phyloP scores from a whole-genome alignment of 2,113 vertebrate genomes.

The Apaloderma vittatum region DNA sequence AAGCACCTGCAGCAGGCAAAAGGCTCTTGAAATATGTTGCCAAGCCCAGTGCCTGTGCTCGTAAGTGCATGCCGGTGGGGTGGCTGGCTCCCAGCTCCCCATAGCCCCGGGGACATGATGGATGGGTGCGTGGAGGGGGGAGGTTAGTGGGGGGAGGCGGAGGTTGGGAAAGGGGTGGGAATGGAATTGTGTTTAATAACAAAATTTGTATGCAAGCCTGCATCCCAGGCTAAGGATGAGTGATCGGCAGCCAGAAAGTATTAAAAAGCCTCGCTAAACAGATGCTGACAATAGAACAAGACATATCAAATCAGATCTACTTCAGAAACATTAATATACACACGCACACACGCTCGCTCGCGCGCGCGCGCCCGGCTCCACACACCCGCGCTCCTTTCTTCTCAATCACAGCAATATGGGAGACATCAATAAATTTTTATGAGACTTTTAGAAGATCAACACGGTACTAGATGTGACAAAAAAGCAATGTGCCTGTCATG shows the following conservation, averaged over 20 bases:
- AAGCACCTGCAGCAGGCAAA: conserved; percentile 85
- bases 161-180: conserved; percentile 57
- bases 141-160: background rate
- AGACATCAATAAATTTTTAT: conserved; percentile 85
- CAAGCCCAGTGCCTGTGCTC: conserved; percentile 48
- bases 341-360: conserved; percentile 63
- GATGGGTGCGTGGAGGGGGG: conserved; percentile 64
- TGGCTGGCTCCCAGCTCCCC: conserved; percentile 59
- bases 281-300: conserved; percentile 90
- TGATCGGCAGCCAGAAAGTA: conserved; percentile 90
- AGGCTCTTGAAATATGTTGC: conserved; percentile 90
- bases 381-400: conserved; percentile 45
- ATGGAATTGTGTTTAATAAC: conserved; percentile 86
- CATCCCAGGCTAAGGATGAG: conserved; percentile 87
- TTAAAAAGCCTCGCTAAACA: conserved; percentile 87
- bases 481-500: conserved; percentile 89
- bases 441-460: conserved; percentile 82
- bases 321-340: conserved; percentile 89
- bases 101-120: conserved; percentile 66
- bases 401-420: conserved; percentile 74
- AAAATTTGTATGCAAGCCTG: conserved; percentile 87
- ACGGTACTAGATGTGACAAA: conserved; percentile 85
- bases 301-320: conserved; percentile 92
- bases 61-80: conserved; percentile 36
- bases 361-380: conserved; percentile 33